Evolutionary conservation across 2,888 invertebrate genomes (phyloP), one percentile per base, ranked within the genome.

Genomic region (Andrena bicolor): DNA sequence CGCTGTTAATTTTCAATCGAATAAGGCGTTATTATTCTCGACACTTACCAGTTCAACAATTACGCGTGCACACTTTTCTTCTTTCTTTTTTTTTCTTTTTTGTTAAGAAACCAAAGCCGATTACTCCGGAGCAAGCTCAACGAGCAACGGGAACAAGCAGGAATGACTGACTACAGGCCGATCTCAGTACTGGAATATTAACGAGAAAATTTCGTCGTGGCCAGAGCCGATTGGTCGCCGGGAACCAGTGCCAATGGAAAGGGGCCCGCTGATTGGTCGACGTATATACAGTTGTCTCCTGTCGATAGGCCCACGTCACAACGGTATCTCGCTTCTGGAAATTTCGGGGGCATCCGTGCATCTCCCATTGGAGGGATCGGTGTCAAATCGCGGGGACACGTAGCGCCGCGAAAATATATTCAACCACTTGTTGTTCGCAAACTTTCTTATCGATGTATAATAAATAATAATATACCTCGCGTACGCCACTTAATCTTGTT

Each of bases 301-400:
- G 88, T 64, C 90, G 85, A 96, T 96, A 96, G 96, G 96, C 96
- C 96, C 96, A 96, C 96, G 96, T 96, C 94, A 85, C 87, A 92
- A 86, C 35, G 63, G 60, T 32, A 72, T 69, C 66, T 30, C 64
- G 74, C 66, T 80, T 76, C 77, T 65, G 89, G 91, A 92, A 92
- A 83, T 72, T 92, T 91, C 92, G 80, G 49, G 63, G 71, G 76
- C 16, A 23, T 49, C 48, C 66, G 65, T 74, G 76, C 16, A 23
- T 49, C 48, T 70, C 32, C 23, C 8, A 76, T 84, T 81, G 73
- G 79, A 32, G 30, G 58, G 73, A 72, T 51, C 41, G 13, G 16
- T 49, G 51, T 10, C 10, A 16, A 8, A 6, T 13, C 26, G 35
- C n/a, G 68, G 68, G 7, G 8, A 48, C 80, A 48, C 48, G 76